Evolutionary conservation across 1,140 invertebrate species (phyloP).

Genomic region (Chrysoperla carnea): DNA sequence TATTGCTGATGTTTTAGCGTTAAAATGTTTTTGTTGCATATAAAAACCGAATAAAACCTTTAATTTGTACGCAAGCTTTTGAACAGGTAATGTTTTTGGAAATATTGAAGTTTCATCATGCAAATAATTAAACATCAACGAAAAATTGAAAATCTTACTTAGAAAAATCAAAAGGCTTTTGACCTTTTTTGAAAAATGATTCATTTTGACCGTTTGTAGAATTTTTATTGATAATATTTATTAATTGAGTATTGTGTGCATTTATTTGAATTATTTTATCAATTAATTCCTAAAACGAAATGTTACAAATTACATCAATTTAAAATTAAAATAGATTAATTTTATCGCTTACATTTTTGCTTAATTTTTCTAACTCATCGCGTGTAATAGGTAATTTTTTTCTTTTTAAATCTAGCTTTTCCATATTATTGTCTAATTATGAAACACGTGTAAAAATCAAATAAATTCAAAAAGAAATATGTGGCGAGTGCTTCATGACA

Average conservation of each 20-base stretch:
- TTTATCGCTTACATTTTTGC: not conserved
- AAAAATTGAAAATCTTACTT: conserved; percentile 30
- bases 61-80: too few relatives aligned
- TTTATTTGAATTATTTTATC: conserved; percentile 38
- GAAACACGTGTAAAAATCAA: too few relatives aligned
- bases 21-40: too few relatives aligned
- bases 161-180: conserved; percentile 36
- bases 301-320: not conserved
- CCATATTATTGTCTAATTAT: too few relatives aligned
- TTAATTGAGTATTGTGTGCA: conserved; percentile 41
- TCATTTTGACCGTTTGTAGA: conserved; percentile 13
- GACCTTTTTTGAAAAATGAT: conserved; percentile 10
- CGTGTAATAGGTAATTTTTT: too few relatives aligned
- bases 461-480: too few relatives aligned
- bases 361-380: not conserved
- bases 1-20: too few relatives aligned
- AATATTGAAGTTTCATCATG: too few relatives aligned
- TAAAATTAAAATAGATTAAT: conserved; percentile 1
- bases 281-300: conserved; percentile 32
- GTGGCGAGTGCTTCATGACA: too few relatives aligned
- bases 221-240: conserved; percentile 35
- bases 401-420: too few relatives aligned
- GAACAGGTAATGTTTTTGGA: too few relatives aligned
- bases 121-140: conserved; percentile 3
- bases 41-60: too few relatives aligned